Evolutionary conservation across 2,888 invertebrate genomes (phyloP), one percentile per base, ranked within the genome.

Genomic region (Amorpha juglandis): DNA sequence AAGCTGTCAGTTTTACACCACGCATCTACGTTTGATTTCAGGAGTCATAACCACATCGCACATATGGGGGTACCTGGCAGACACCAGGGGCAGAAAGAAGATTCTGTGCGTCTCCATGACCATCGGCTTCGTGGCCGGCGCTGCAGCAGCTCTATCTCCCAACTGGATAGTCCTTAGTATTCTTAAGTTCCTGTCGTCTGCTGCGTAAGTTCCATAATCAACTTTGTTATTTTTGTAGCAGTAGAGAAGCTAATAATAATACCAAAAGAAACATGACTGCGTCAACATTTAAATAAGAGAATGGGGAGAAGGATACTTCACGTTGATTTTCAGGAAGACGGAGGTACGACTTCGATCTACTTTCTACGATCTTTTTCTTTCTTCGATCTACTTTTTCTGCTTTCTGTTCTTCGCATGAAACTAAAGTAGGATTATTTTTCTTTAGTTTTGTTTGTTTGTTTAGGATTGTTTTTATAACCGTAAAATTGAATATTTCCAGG

Each of bases 151-250:
- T 0, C 89, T 95, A 62, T 94, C 95, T 0, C 94, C 94, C 0
- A 94, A 92, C 72, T 95, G 95, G 79, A 91, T 93, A 69, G 91
- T 94, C 65, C 86, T 96, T 12, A 83, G 94, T 47, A 74, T 93
- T 0, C 69, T 95, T 58, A 93, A 97, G 73, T 95, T 95, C 70
- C 73, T 95, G 0, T 96, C 95, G 64, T 96, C 96, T 9, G 95
- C 96, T 67, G 89, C 94, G 92, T 92, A 70, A 88, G 91, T 87
- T 70, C 12, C 33, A 27, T 1, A 9, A 21, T 51, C 11, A 27
- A 12, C 9, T 19, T 52, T 27, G 21, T 12, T 14, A 45, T 11
- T 45, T 45, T 45, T 45, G 11, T 45, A 1, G n/a, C n/a, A n/a
- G n/a, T n/a, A n/a, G n/a, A n/a, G n/a, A n/a, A n/a, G n/a, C n/a